Percentiles rank a stretch among this genome's conserved stretches.
These are phyloP conservation scores for Montifringilla adamsi DNA, from an alignment of 2,113 vertebrate species.

Conservation along the genomic window DNA sequence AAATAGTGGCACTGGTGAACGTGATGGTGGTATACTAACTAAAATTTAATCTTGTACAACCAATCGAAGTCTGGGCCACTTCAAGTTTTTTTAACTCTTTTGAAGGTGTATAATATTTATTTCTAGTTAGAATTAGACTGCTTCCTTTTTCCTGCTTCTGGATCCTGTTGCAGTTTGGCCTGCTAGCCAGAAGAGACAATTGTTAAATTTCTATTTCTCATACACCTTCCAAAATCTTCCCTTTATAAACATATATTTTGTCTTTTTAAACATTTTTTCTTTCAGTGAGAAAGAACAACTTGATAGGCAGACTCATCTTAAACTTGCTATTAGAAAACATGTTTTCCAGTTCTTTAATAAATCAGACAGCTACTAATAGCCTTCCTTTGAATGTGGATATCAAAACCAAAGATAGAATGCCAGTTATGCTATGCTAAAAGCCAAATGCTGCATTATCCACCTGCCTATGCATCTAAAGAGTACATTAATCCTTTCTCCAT, in stretches of 20 bases:
- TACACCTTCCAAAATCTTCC: not conserved
- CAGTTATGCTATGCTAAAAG: not conserved
- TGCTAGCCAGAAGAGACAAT: not conserved
- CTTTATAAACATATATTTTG: not conserved
- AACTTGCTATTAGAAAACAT: not conserved
- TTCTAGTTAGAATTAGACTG: not conserved
- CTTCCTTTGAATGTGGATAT: not conserved
- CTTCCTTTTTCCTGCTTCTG: not conserved
- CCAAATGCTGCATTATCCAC: not conserved
- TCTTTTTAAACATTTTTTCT: not conserved
- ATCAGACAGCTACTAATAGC: not conserved
- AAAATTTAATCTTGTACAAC: not conserved
- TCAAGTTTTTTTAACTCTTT: not conserved
- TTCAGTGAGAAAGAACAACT: not conserved
- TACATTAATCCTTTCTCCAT: not conserved
- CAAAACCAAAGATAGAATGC: not conserved
- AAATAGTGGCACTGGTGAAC: not conserved
- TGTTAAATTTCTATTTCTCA: not conserved
- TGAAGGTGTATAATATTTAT: not conserved
- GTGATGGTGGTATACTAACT: not conserved
- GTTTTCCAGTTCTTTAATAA: not conserved
- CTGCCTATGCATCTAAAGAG: not conserved
- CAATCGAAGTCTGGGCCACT: not conserved
- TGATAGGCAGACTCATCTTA: not conserved
- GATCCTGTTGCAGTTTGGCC: not conserved